These are phyloP conservation scores for Dicaeum eximium DNA, from an alignment of 2,113 vertebrate species.

Conservation along the genomic window DNA sequence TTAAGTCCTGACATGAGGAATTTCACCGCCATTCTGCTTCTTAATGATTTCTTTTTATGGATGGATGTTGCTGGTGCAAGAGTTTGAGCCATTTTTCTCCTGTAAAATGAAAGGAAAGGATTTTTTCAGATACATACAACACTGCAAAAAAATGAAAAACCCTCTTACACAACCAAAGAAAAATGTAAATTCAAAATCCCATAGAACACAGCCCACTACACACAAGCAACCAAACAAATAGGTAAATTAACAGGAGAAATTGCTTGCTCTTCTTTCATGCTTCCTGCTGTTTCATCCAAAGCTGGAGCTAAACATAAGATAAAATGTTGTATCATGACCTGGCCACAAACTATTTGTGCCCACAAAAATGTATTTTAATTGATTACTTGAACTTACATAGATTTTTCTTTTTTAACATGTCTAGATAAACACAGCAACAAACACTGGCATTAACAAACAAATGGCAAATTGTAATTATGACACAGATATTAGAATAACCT, in stretches of 20 bases:
- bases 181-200: not conserved
- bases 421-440: not conserved
- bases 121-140: not conserved
- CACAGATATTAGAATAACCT: not conserved
- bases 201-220: not conserved
- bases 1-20: slow-evolving; percentile 81
- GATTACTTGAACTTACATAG: not conserved
- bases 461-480: not conserved
- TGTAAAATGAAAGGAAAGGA: not conserved
- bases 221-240: not conserved
- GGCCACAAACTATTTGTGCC: not conserved
- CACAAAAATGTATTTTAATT: not conserved
- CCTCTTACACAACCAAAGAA: not conserved
- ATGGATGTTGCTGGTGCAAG: not conserved
- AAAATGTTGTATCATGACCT: not conserved
- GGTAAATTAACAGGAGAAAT: not conserved
- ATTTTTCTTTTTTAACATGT: not conserved
- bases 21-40: slow-evolving; percentile 73
- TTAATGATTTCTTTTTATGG: slow-evolving; percentile 62
- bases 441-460: not conserved
- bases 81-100: slow-evolving; percentile 73
- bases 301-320: not conserved
- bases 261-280: not conserved
- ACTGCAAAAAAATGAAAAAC: not conserved
- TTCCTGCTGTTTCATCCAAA: not conserved